Percentiles rank a stretch among this genome's conserved stretches.
phyloP scores from a whole-genome alignment of 2,888 invertebrate genomes.

The Balanococcus diminutus region DNA sequence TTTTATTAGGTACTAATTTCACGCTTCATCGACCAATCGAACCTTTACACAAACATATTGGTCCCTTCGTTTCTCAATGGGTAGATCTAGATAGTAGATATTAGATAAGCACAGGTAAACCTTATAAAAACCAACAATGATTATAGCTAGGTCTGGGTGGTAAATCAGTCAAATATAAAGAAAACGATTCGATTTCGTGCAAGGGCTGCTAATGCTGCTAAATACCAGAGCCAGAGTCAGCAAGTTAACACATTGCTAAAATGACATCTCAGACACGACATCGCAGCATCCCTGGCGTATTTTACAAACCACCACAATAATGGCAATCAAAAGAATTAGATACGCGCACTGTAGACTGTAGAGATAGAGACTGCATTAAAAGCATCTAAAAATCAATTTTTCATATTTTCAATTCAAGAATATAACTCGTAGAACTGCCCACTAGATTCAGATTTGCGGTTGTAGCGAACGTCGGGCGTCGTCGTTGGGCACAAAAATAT shows the following conservation, averaged over 20 bases:
- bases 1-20: too few relatives aligned
- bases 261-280: background rate
- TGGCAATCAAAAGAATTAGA: background rate
- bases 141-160: background rate
- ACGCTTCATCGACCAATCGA: background rate
- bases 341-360: background rate
- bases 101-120: background rate
- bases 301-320: background rate
- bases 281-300: background rate
- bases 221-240: too few relatives aligned
- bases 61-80: background rate
- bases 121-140: background rate
- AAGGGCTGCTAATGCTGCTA: background rate
- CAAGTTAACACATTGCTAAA: background rate
- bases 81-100: too few relatives aligned
- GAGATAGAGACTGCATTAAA: too few relatives aligned
- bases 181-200: background rate
- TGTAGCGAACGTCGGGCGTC: background rate
- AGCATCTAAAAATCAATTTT: slow-evolving; percentile 20
- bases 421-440: background rate
- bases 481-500: background rate
- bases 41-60: background rate
- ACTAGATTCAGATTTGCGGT: background rate
- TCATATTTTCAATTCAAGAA: background rate
- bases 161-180: background rate